These are phyloP conservation scores for Bucco capensis DNA, from an alignment of 2,113 vertebrate species.

Conservation along the genomic window DNA sequence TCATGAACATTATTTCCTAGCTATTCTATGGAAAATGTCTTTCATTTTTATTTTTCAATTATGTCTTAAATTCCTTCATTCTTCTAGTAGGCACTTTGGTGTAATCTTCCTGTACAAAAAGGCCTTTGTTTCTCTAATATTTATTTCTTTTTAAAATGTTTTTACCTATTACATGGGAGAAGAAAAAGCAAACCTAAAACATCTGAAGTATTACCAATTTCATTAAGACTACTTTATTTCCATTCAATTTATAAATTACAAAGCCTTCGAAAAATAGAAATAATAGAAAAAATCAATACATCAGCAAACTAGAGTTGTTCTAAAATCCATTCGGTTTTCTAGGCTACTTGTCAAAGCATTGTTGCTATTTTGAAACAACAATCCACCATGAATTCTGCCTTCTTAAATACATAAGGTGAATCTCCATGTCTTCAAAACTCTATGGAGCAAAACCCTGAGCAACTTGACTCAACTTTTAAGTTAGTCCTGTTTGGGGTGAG, in stretches of 20 bases:
- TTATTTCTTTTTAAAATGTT: neutral
- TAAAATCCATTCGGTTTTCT: neutral
- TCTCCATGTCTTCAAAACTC: neutral
- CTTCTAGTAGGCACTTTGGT: neutral
- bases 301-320: neutral
- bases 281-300: neutral
- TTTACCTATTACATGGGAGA: neutral
- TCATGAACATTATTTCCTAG: conserved; percentile 47
- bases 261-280: neutral
- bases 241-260: neutral
- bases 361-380: neutral
- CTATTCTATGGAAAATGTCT: conserved; percentile 37
- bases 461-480: neutral
- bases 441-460: neutral
- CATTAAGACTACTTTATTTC: neutral
- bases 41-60: conserved; percentile 57
- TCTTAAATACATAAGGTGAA: neutral
- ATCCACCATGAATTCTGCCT: neutral
- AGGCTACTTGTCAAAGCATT: neutral
- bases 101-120: neutral
- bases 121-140: neutral
- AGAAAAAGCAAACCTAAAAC: neutral
- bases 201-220: neutral
- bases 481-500: neutral
- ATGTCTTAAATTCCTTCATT: neutral